These are phyloP conservation scores for Cyclura pinguis DNA, from an alignment of 2,797 vertebrate genomes.

Conservation along the genomic window DNA sequence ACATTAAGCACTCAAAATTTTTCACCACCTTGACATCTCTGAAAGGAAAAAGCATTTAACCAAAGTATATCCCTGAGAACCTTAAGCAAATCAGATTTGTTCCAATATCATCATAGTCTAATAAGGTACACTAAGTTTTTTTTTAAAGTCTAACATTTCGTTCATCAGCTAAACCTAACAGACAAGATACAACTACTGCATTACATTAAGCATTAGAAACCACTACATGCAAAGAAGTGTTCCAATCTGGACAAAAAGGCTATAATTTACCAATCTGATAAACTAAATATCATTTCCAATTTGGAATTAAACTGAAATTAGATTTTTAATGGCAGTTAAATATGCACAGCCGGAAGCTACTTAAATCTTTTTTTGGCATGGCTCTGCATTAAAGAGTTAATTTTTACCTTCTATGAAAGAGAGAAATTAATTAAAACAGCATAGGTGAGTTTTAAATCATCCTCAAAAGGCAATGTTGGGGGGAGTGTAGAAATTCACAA, in stretches of 20 bases:
- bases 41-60: constrained; percentile 70
- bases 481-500: constrained; percentile 35
- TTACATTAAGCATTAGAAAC: constrained; percentile 73
- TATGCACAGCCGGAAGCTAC: constrained; percentile 50
- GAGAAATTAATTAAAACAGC: constrained; percentile 42
- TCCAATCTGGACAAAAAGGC: constrained; percentile 91
- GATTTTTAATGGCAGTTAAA: constrained; percentile 74
- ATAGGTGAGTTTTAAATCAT: constrained; percentile 13
- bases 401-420: constrained; percentile 51
- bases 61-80: constrained; percentile 83
- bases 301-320: constrained; percentile 92
- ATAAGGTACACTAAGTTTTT: constrained; percentile 63
- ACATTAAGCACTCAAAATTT: constrained; percentile 48
- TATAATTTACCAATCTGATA: constrained; percentile 98
- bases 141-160: constrained; percentile 68
- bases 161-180: constrained; percentile 70
- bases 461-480: not conserved
- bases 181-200: constrained; percentile 70
- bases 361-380: constrained; percentile 48
- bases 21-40: constrained; percentile 58
- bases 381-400: constrained; percentile 57
- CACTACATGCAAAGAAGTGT: constrained; percentile 75
- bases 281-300: constrained; percentile 94
- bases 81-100: constrained; percentile 69
- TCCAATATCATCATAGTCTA: constrained; percentile 71